Conservation (phyloP, 2,888 invertebrate species). For the Archips xylosteana region DNA sequence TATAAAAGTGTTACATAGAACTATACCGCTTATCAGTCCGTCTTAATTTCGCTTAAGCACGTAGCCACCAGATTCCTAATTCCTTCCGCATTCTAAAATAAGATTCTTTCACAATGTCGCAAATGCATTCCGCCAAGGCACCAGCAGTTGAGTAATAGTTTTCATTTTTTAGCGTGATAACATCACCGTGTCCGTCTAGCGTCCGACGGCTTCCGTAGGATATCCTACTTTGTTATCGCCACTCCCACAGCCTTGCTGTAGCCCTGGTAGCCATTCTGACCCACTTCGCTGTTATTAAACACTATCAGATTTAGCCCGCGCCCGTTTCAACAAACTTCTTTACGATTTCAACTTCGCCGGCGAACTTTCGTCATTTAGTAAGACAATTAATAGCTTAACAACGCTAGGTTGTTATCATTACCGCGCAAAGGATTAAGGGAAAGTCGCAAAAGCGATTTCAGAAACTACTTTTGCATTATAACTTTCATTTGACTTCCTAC, state of each 20-base stretch:
- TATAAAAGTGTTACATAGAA: neutral
- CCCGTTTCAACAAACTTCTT: slow-evolving; percentile 55
- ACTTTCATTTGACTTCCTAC: slow-evolving; percentile 33
- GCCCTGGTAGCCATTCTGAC: slow-evolving; percentile 55
- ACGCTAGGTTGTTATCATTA: slow-evolving; percentile 35
- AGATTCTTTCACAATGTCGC: neutral
- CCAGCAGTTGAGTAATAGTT: slow-evolving; percentile 53
- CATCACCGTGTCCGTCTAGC: slow-evolving; percentile 60
- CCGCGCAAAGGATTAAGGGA: slow-evolving; percentile 29
- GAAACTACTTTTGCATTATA: slow-evolving; percentile 32
- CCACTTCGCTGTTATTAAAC: slow-evolving; percentile 55
- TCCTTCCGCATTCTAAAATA: no score
- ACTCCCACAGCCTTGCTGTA: slow-evolving; percentile 55
- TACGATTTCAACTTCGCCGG: slow-evolving; percentile 59
- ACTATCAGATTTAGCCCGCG: slow-evolving; percentile 64
- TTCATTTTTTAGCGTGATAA: slow-evolving; percentile 61
- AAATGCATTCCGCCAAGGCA: slow-evolving; percentile 42
- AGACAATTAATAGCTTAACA: slow-evolving; percentile 65
- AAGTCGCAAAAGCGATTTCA: slow-evolving; percentile 32
- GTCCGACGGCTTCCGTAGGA: slow-evolving; percentile 68
- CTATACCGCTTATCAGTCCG: neutral
- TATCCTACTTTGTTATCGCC: slow-evolving; percentile 72
- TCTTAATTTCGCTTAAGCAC: neutral
- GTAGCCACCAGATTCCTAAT: neutral
- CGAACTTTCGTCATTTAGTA: slow-evolving; percentile 69